phyloP scores from a whole-genome alignment of 2,113 vertebrate genomes.

The Paedocypris sp. region DNA sequence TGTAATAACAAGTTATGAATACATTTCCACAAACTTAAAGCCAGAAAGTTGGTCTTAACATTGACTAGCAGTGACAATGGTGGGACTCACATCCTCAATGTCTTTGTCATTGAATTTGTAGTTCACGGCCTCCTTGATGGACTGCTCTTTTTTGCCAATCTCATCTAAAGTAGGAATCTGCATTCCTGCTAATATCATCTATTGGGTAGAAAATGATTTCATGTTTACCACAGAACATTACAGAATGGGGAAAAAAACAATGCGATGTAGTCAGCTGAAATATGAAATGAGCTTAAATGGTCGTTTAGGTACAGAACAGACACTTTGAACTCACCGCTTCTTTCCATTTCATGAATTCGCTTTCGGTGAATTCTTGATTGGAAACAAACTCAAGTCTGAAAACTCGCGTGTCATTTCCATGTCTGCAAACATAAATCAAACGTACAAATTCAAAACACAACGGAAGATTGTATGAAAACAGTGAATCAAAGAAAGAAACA shows the following conservation, averaged over 20 bases:
- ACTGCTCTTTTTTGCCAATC: constrained; percentile 91
- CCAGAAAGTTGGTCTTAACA: not conserved
- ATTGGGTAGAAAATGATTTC: constrained; percentile 1
- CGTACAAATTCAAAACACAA: not conserved
- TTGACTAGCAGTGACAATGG: not conserved
- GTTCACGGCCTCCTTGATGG: constrained; percentile 96
- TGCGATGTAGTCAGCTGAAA: not conserved
- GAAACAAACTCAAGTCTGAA: constrained; percentile 97
- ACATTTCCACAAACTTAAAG: not conserved
- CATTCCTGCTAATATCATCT: constrained; percentile 95
- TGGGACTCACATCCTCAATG: constrained; percentile 82
- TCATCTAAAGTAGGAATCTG: constrained; percentile 96
- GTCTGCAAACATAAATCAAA: constrained; percentile 56
- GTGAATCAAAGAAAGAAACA: not conserved
- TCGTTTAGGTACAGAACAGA: too few relatives aligned
- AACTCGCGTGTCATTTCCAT: constrained; percentile 86
- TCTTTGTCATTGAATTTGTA: constrained; percentile 98
- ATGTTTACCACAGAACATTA: not conserved
- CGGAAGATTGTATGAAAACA: not conserved
- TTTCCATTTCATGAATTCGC: constrained; percentile 98
- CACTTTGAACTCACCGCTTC: constrained; percentile 78
- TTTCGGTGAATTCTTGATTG: constrained; percentile 97
- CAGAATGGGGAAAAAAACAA: not conserved
- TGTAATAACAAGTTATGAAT: constrained; percentile 43
- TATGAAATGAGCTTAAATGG: too few relatives aligned